Evolutionary conservation across 2,113 vertebrate genomes (phyloP).

Genomic region (Aramus guarauna): DNA sequence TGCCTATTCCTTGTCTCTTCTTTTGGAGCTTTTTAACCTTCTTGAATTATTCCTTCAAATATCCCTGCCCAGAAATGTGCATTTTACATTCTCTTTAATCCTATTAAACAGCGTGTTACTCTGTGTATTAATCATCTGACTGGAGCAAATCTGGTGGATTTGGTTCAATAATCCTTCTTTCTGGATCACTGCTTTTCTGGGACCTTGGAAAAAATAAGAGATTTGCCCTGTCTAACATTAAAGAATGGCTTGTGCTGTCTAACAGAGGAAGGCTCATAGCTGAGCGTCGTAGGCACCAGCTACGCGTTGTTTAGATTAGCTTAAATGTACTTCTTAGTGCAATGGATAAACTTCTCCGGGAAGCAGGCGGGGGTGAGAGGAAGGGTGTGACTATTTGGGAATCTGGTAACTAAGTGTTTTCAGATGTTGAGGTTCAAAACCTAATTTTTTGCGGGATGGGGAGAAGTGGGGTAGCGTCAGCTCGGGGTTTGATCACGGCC

Average conservation of each 20-base stretch:
- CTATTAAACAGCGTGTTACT: slow-evolving; percentile 5
- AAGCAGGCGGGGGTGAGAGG: not conserved
- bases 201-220: slow-evolving; percentile 17
- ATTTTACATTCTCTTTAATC: slow-evolving; percentile 44
- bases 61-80: slow-evolving; percentile 24
- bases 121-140: slow-evolving; percentile 65
- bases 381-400: not conserved
- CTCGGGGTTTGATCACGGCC: not conserved
- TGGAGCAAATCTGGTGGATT: slow-evolving; percentile 57
- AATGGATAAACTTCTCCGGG: not conserved
- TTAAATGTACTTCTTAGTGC: not conserved
- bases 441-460: not conserved
- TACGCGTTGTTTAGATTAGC: not conserved
- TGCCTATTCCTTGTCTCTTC: not conserved
- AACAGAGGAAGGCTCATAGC: not conserved
- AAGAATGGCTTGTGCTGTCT: not conserved
- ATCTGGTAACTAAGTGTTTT: not conserved
- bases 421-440: not conserved
- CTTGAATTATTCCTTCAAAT: slow-evolving; percentile 2
- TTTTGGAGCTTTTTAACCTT: not conserved
- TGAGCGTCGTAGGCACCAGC: not conserved
- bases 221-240: not conserved
- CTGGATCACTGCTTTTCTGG: slow-evolving; percentile 50
- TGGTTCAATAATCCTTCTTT: slow-evolving; percentile 46
- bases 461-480: not conserved